These are phyloP conservation scores for Struthio camelus DNA, from an alignment of 2,113 vertebrate species.

Conservation along the genomic window DNA sequence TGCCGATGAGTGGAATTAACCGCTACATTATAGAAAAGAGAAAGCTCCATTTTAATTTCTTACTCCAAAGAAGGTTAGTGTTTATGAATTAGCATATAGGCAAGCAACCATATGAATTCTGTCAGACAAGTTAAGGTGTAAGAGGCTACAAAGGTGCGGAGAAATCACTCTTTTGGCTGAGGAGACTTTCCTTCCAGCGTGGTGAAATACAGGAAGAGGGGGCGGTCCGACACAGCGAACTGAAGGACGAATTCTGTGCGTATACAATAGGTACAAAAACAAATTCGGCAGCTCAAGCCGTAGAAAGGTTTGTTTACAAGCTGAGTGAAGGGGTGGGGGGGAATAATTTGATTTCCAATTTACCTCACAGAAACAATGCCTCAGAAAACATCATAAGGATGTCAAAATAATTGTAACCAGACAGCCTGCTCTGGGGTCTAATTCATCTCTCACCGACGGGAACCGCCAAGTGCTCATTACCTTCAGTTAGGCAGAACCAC, in stretches of 20 bases:
- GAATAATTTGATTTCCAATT: not conserved
- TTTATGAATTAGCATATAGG: not conserved
- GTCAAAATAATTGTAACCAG: not conserved
- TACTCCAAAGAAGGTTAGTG: not conserved
- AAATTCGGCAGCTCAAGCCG: not conserved
- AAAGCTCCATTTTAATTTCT: not conserved
- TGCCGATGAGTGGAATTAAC: not conserved
- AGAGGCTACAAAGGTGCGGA: not conserved
- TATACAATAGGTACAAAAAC: not conserved
- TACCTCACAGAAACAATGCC: not conserved
- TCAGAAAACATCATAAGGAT: not conserved
- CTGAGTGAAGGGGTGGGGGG: not conserved
- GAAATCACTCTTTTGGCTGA: not conserved
- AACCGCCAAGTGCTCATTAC: not conserved
- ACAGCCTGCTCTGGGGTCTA: not conserved
- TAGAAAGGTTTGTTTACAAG: not conserved
- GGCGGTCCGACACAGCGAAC: not conserved
- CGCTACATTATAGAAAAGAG: not conserved
- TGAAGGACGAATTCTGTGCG: not conserved
- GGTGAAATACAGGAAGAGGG: not conserved
- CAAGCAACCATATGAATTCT: not conserved
- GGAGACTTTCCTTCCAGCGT: not conserved
- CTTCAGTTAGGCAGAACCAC: not conserved
- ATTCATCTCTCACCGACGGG: accelerated
- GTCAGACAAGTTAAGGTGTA: not conserved